Conservation (phyloP, 2,888 invertebrate species). For the Xestia rhomboidea region DNA sequence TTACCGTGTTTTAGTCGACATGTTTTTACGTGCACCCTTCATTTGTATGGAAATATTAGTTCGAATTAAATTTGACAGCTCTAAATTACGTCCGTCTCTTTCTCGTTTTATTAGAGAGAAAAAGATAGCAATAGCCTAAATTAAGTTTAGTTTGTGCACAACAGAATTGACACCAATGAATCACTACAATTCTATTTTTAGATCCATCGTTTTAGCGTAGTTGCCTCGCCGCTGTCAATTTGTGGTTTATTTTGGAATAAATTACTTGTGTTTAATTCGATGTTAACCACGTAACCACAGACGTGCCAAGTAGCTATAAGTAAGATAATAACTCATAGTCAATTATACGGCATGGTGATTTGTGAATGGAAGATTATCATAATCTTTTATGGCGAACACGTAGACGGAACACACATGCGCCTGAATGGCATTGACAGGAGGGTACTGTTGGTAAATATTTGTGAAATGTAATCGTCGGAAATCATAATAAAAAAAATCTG, state of each 20-base stretch:
- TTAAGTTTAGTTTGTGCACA: too few species aligned
- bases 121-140: too few species aligned
- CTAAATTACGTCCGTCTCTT: too few species aligned
- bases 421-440: neutral
- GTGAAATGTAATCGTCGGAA: too few species aligned
- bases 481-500: too few species aligned
- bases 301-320: constrained; percentile 46
- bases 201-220: neutral
- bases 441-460: neutral
- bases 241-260: constrained; percentile 44
- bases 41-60: too few species aligned
- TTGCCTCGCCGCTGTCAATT: constrained; percentile 7
- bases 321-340: constrained; percentile 27
- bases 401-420: neutral
- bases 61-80: too few species aligned
- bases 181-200: constrained; percentile 17
- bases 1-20: too few species aligned
- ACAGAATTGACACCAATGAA: too few species aligned
- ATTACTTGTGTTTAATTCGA: constrained; percentile 24
- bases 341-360: constrained; percentile 21
- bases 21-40: too few species aligned
- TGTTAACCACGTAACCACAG: constrained; percentile 22
- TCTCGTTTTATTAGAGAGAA: too few species aligned
- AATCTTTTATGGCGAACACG: neutral
- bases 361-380: constrained; percentile 24